phyloP scores from a whole-genome alignment of 2,113 vertebrate genomes.

The Stictonetta naevosa region DNA sequence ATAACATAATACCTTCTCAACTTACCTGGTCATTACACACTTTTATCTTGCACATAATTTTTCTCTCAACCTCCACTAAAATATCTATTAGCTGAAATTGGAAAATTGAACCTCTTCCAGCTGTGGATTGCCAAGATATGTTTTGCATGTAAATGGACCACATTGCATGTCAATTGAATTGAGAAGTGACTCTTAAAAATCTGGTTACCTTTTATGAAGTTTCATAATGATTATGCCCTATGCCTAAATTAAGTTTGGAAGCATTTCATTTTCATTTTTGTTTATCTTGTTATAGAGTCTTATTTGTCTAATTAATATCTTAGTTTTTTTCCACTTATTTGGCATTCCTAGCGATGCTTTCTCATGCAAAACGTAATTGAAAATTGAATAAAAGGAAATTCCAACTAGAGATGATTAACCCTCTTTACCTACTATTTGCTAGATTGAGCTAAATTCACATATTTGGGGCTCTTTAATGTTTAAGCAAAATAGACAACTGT shows the following conservation, averaged over 20 bases:
- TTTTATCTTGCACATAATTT: not conserved
- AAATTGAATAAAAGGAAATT: not conserved
- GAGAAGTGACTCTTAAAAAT: conserved; percentile 39
- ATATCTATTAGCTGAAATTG: not conserved
- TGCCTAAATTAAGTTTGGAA: conserved; percentile 33
- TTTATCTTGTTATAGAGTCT: not conserved
- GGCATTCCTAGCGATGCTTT: not conserved
- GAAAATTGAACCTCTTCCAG: conserved; percentile 22
- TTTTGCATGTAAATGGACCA: conserved; percentile 25
- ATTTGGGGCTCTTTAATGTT: not conserved
- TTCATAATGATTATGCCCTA: not conserved
- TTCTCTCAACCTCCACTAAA: not conserved
- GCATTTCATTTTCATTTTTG: conserved; percentile 26
- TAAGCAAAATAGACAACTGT: not conserved
- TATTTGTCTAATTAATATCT: not conserved
- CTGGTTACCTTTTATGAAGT: conserved; percentile 10
- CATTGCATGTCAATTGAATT: conserved; percentile 2
- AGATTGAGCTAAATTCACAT: not conserved
- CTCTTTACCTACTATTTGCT: not conserved
- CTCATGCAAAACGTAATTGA: not conserved
- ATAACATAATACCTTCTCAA: not conserved
- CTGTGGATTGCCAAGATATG: not conserved
- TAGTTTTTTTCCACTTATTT: conserved; percentile 8
- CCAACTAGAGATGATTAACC: not conserved
- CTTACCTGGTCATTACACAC: not conserved